Base-by-base conservation (phyloP, 1,140 invertebrate species). In the Leptonema lineaticorne region DNA sequence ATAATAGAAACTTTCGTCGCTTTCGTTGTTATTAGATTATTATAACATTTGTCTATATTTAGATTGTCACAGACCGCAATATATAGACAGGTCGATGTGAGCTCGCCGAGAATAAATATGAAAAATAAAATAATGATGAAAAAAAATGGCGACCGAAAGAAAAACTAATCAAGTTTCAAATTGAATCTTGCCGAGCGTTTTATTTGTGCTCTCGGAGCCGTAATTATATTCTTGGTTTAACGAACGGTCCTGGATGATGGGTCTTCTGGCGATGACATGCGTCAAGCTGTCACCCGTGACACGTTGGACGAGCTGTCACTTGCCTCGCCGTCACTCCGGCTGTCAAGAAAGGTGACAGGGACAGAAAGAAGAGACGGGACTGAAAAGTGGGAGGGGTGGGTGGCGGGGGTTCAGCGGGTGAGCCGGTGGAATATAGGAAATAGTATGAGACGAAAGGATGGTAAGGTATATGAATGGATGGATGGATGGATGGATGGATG, bases 191-290 rank as follows among this genome's bases (percentile, higher is more conserved):
- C 33, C 58, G 29, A 16, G 28, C 28, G 24, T 28, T 62, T 41
- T 28, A 45, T 62, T 45, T 24, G 20, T 22, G 14, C 20, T 53
- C 20, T 53, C 48, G 18, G 57, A 26, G 26, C 1, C 41, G 67
- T 68, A 63, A 68, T 68, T 68, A 68, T 68, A 68, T 68, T 68
- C 57, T 62, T n/a, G 67, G 60, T 63, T 69, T 69, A 69, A 69
- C 67, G 67, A 69, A 64, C 67, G 60, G 16, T 24, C 50, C 9
- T n/a, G 59, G 65, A 28, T 62, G 59, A 62, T 27, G 45, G 67
- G 67, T 41, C 62, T 53, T 30, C 65, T 69, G 67, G 59, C 60
- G 67, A 69, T 69, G 67, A 69, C 67, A 58, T 41, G 59, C 67
- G 67, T 68, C 67, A 62, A 58, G 33, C 67, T 58, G 67, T 69